Evolutionary conservation across 2,797 vertebrate species (phyloP).

Genomic region (Petrocephalus schoutedeni): DNA sequence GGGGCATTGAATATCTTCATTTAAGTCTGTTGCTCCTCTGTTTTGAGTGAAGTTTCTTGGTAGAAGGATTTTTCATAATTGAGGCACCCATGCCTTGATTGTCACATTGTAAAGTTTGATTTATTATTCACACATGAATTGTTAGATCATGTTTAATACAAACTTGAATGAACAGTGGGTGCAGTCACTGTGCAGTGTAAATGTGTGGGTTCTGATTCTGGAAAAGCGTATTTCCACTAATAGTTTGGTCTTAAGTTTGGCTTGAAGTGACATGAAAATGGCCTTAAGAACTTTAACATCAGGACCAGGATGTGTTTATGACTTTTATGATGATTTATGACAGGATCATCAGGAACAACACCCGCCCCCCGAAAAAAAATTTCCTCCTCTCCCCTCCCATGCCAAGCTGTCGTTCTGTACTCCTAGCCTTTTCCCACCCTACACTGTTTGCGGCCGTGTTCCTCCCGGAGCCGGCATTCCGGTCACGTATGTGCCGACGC

Average conservation of each 20-base stretch:
- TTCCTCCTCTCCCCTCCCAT: neutral
- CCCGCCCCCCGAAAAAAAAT: neutral
- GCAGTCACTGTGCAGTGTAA: neutral
- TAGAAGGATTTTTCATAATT: neutral
- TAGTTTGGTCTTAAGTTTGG: neutral
- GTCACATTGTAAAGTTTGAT: neutral
- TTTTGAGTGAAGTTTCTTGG: neutral
- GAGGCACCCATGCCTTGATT: neutral
- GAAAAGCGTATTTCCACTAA: neutral
- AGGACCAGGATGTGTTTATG: neutral
- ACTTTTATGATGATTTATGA: too few relatives aligned
- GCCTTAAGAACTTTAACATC: neutral
- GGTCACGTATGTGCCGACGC: neutral
- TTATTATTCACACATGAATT: neutral
- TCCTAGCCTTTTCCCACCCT: too few relatives aligned
- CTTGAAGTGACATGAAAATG: neutral
- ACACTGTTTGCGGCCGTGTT: too few relatives aligned
- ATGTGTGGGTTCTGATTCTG: neutral
- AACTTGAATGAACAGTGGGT: neutral
- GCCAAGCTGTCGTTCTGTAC: neutral
- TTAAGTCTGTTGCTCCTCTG: neutral
- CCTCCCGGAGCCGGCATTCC: too few relatives aligned
- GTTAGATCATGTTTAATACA: neutral
- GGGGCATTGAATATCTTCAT: neutral
- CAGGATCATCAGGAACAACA: too few relatives aligned